Base-by-base conservation (phyloP, 2,113 vertebrate species). In the Sinocyclocheilus rhinocerous region DNA sequence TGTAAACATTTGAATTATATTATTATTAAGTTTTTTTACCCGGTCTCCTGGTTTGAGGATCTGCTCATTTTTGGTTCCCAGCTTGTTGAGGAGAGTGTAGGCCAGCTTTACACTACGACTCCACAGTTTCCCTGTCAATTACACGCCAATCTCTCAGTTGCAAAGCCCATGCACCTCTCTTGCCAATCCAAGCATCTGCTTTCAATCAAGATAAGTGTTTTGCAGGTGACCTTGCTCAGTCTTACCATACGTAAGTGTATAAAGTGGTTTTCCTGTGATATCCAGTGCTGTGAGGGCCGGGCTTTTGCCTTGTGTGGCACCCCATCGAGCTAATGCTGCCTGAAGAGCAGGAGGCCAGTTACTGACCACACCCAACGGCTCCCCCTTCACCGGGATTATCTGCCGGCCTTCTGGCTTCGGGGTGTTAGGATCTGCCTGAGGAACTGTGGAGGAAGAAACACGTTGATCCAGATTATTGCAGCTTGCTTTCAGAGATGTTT, bases 71-170 rank as follows among this genome's bases (percentile, higher is more conserved):
- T 98, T 99, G 92, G 96, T 96, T 78, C 98, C 97, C 92, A 99
- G 94, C 91, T 98, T 99, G 93, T 99, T 97, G 11, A 99, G 96
- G 84, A 99, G 95, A 0, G 98, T 99, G 92, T 97, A 99, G 75
- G 98, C 98, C 93, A 99, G 94, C 95, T 99, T 99, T 90, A 99
- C 95, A 84, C 97, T 98, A 91, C 98, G 97, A 93, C 96, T 99
- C 98, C 97, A 99, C 87, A 99, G 90, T 86, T 99, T 99, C 82
- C 98, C 98, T 99, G 80, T 4, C 91, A 94, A 85, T 92, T 52
- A 93, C 63, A 92, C 90, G 48, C 20, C 18, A 76, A 63, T 52
- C 26, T 63, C 61, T 55, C 15, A 83, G 72, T 26, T 76, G 52
- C 70, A 33, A 81, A 48, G 18, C 5, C 12, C 5, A 26, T 29